Evolutionary conservation across 23 tunicate genomes (phyloP).

Genomic region (Oikopleura dioica): DNA sequence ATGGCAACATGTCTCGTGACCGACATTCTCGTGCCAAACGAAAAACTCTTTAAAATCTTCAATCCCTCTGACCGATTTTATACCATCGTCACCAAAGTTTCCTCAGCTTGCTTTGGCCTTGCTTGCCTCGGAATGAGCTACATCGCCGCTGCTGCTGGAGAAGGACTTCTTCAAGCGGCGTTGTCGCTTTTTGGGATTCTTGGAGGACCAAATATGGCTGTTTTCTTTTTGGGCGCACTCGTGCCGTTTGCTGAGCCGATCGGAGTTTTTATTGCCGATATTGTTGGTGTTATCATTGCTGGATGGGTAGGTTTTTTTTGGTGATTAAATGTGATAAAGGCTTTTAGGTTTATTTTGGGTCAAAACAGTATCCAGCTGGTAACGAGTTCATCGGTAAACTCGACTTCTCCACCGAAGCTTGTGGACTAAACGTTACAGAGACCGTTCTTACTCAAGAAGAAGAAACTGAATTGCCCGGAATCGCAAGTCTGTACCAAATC

Average conservation of each 20-base stretch:
- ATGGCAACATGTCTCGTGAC: not conserved
- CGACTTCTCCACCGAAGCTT: not conserved
- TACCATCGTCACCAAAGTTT: not conserved
- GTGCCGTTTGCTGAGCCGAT: not conserved
- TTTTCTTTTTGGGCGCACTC: not conserved
- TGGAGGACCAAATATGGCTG: constrained; percentile 3
- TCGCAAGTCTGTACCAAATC: too few species aligned
- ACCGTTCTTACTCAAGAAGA: too few species aligned
- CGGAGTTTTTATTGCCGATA: not conserved
- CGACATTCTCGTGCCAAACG: not conserved
- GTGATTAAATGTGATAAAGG: constrained; percentile 12
- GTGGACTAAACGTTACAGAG: too few species aligned
- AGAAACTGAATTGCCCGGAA: too few species aligned
- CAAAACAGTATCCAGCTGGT: constrained; percentile 17
- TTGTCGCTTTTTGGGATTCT: not conserved
- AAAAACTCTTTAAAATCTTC: not conserved
- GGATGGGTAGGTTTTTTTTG: too few species aligned
- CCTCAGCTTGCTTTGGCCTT: not conserved
- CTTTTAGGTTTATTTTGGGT: constrained; percentile 25
- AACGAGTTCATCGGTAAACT: constrained; percentile 18
- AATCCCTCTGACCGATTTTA: not conserved
- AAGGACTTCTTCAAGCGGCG: constrained; percentile 1
- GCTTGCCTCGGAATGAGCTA: not conserved
- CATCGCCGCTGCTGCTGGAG: not conserved
- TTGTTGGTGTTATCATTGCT: not conserved